phyloP scores from a whole-genome alignment of 2,797 vertebrate genomes.

The Synaphobranchus kaupii region DNA sequence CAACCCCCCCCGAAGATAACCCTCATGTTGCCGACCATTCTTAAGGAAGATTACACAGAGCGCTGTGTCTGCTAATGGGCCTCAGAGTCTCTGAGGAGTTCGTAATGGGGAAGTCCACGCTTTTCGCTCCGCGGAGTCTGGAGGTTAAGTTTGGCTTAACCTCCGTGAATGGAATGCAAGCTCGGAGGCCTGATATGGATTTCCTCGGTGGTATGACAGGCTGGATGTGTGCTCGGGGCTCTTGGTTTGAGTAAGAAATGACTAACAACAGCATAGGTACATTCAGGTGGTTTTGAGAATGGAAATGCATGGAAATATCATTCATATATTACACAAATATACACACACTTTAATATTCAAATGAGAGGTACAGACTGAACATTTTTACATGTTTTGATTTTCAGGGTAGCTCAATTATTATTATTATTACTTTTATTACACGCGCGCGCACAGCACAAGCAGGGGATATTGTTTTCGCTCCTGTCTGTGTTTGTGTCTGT shows the following conservation, averaged over 20 bases:
- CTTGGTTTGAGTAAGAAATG: not conserved
- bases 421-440: no score
- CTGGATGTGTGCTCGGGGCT: not conserved
- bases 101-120: not conserved
- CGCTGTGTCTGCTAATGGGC: not conserved
- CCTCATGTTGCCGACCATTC: not conserved
- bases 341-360: not conserved
- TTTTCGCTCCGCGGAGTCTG: not conserved
- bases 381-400: no score
- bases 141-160: constrained; percentile 22
- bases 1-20: not conserved
- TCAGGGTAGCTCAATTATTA: no score
- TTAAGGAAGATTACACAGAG: not conserved
- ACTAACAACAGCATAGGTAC: not conserved
- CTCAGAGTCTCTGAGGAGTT: no score
- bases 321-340: no score
- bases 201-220: not conserved
- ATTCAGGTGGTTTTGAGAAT: not conserved
- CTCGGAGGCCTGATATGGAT: not conserved
- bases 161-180: not conserved
- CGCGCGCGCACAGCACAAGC: no score
- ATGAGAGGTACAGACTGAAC: no score
- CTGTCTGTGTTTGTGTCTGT: no score
- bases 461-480: no score
- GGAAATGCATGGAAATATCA: not conserved